phyloP scores from a whole-genome alignment of 1,140 invertebrate species.

The Drosophila orena region DNA sequence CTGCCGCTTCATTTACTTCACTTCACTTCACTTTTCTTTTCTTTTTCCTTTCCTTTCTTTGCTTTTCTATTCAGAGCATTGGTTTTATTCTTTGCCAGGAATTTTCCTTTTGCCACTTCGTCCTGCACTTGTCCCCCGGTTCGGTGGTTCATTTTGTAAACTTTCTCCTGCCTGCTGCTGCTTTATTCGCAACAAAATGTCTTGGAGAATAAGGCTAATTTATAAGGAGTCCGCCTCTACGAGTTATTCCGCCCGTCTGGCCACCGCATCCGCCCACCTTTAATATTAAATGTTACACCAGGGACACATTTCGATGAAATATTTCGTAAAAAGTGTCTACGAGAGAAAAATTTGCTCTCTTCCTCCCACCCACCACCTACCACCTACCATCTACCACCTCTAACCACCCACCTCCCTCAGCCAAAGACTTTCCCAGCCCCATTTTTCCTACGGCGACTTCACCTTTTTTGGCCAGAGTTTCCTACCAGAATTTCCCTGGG shows the following conservation, averaged over 20 bases:
- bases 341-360: slow-evolving; percentile 70
- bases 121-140: slow-evolving; percentile 43
- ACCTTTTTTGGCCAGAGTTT: slow-evolving; percentile 35
- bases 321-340: slow-evolving; percentile 85
- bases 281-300: slow-evolving; percentile 85
- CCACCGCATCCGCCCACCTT: slow-evolving; percentile 66
- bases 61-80: slow-evolving; percentile 20
- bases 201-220: slow-evolving; percentile 84
- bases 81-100: slow-evolving; percentile 17
- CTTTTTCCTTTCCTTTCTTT: slow-evolving; percentile 44
- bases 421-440: not conserved
- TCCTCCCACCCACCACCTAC: no score
- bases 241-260: slow-evolving; percentile 13
- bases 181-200: slow-evolving; percentile 83
- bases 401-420: not conserved
- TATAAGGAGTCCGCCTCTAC: slow-evolving; percentile 62
- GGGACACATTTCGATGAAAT: slow-evolving; percentile 85
- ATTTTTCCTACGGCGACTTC: slow-evolving; percentile 13
- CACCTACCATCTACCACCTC: no score
- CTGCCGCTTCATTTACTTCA: slow-evolving; percentile 67
- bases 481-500: slow-evolving; percentile 35
- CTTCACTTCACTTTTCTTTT: slow-evolving; percentile 47
- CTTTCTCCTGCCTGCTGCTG: slow-evolving; percentile 67
- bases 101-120: slow-evolving; percentile 23
- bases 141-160: slow-evolving; percentile 64